Base-by-base conservation (phyloP, 2,797 vertebrate genomes). In the Enteromius afrohamiltoni region DNA sequence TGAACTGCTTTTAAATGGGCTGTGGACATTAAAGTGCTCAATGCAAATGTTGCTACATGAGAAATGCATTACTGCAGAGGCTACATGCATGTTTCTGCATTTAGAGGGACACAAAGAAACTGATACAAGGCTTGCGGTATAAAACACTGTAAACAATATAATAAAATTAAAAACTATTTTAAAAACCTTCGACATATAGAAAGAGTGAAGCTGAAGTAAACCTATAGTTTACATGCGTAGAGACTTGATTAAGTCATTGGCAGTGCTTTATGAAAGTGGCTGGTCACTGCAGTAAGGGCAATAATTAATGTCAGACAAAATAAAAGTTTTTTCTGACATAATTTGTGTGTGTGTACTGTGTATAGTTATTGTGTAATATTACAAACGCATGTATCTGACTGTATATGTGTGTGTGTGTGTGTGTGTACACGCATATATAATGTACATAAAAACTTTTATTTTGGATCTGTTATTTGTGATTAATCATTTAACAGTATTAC, bases 1-100 rank as follows among this genome's bases (percentile, higher is more conserved):
- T 64, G 80, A 64, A 53, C 58, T 64, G 70, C 58, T 65, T 81
- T 82, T n/a, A 81, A 60, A 73, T 71, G 40, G 37, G 74, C 71
- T 65, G 70, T 64, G 45, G 42, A 64, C 45, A 10, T 82, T 82
- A 77, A 77, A 77, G 58, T 47, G 58, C 75, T 75, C 45, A 37
- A 82, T 40, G 60, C 60, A 75, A 75, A 75, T 82, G 17, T 29
- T 42, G 70, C 47, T 51, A 64, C 31, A 76, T 67, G 26, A 74
- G 58, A 65, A 42, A 67, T 55, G 31, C 80, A 65, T 67, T 82
- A 75, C 60, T 4, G 16, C 26, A 23, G 31, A 51, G 75, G 75
- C 40, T 76, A 60, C 40, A 60, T 31, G 23, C 77, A 53, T 1
- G n/a, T 68, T n/a, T 51, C 42, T 60, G 26, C 19, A 45, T 71